Conservation (phyloP, 2,888 invertebrate genomes). For the Rotaria magnacalcarata region DNA sequence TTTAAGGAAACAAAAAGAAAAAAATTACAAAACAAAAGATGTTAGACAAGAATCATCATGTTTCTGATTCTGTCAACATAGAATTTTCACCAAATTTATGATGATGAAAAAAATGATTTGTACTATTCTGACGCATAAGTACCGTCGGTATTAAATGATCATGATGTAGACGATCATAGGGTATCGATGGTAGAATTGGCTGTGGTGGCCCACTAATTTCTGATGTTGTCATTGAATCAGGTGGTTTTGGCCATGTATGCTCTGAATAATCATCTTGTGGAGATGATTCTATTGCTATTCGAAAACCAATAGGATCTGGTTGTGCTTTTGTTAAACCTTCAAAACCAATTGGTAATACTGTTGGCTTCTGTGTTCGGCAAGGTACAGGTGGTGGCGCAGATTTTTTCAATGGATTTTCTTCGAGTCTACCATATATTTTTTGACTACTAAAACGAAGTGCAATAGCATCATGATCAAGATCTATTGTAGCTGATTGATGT, state of each 20-base stretch:
- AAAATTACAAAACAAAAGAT: background rate
- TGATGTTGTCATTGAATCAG: conserved; percentile 23
- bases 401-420: conserved; percentile 11
- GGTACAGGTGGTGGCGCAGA: conserved; percentile 5
- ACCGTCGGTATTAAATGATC: background rate
- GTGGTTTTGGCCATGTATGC: conserved; percentile 28
- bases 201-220: background rate
- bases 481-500: background rate
- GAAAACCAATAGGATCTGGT: background rate
- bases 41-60: background rate
- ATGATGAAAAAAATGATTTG: conserved; percentile 26
- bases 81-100: conserved; percentile 2
- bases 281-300: background rate
- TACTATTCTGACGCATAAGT: conserved; percentile 9
- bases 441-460: background rate
- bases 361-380: conserved; percentile 27
- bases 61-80: conserved; percentile 24
- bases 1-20: background rate
- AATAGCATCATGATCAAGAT: background rate
- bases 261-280: background rate
- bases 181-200: background rate
- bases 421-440: background rate
- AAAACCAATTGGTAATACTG: background rate
- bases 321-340: background rate
- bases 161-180: conserved; percentile 17